Evolutionary conservation across 2,797 vertebrate genomes (phyloP), one percentile per base, ranked within the genome.

Genomic region (Hydrophis major): DNA sequence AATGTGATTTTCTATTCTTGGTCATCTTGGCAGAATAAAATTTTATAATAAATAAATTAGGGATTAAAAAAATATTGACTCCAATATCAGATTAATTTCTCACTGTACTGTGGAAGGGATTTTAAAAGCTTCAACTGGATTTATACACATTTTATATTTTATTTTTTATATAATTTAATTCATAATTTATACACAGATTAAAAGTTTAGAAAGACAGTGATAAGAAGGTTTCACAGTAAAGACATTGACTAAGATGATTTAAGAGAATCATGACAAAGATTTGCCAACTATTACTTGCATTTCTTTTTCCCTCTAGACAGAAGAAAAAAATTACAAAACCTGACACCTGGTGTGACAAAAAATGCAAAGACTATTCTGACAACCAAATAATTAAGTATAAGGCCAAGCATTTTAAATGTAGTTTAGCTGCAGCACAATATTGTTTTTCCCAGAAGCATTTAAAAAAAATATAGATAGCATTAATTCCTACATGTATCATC

Each of bases 301-400:
- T 55, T 92, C 50, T 4, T 92, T 92, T 57, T 93, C 93, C 95
- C 94, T 93, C 94, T 92, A 94, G 91, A 93, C 63, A 96, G 97
- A 96, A 90, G 42, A 27, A 27, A 25, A 16, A 25, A 94, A 93
- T 95, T 96, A 97, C 37, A 97, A 96, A 97, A 96, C 87, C 94
- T 37, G 37, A 37, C 37, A 37, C 37, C 37, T 66, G 93, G 87
- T 74, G 87, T 60, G 90, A 60, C 92, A 95, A 95, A 93, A 97
- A 96, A 69, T 91, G 57, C 95, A 90, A 87, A 96, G 94, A 91
- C 89, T 37, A 2, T n/a, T 42, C 96, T 96, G 96, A 97, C 94
- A 96, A 97, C 96, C 95, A 97, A 97, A 97, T 98, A 98, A 98
- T 97, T 96, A 97, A 94, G 96, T 96, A 95, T 63, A 93, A 91